phyloP scores from a whole-genome alignment of 1,140 invertebrate genomes.

The Doryteuthis pealeii region DNA sequence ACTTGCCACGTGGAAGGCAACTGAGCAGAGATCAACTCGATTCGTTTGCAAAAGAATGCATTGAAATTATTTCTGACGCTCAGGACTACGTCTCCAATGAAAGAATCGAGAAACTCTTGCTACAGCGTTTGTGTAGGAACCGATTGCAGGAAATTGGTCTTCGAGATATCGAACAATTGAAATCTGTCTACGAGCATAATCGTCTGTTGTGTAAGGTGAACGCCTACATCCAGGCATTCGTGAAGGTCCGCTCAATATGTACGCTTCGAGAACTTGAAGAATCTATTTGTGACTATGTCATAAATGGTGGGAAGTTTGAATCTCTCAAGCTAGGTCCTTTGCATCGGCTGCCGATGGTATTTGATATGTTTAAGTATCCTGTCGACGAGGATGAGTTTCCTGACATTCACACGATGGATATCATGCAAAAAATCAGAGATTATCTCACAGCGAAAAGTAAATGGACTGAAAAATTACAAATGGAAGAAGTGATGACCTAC shows the following conservation, averaged over 20 bases:
- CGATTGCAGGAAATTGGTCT: conserved; percentile 26
- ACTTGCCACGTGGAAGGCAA: conserved; percentile 10
- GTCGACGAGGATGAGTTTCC: conserved; percentile 43
- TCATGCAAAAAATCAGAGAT: conserved; percentile 47
- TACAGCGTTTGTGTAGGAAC: conserved; percentile 31
- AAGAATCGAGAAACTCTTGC: conserved; percentile 37
- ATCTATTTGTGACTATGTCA: conserved; percentile 39
- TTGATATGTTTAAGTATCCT: conserved; percentile 52
- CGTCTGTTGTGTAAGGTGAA: conserved; percentile 45
- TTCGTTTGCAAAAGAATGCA: conserved; percentile 40
- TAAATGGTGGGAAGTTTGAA: conserved; percentile 40
- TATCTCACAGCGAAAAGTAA: conserved; percentile 43
- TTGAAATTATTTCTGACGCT: conserved; percentile 43
- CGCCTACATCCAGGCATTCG: conserved; percentile 49
- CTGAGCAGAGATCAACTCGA: conserved; percentile 34
- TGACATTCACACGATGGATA: conserved; percentile 47
- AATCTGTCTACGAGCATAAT: conserved; percentile 37
- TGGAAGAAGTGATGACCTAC: conserved; percentile 52
- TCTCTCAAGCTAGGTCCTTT: conserved; percentile 50
- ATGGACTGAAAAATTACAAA: conserved; percentile 42
- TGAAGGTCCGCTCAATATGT: conserved; percentile 44
- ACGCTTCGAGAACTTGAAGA: conserved; percentile 48
- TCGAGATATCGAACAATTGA: conserved; percentile 31
- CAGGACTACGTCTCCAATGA: conserved; percentile 41
- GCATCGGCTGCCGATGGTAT: conserved; percentile 47